phyloP scores from a whole-genome alignment of 1,140 invertebrate genomes.

The Adoxophyes honmai region DNA sequence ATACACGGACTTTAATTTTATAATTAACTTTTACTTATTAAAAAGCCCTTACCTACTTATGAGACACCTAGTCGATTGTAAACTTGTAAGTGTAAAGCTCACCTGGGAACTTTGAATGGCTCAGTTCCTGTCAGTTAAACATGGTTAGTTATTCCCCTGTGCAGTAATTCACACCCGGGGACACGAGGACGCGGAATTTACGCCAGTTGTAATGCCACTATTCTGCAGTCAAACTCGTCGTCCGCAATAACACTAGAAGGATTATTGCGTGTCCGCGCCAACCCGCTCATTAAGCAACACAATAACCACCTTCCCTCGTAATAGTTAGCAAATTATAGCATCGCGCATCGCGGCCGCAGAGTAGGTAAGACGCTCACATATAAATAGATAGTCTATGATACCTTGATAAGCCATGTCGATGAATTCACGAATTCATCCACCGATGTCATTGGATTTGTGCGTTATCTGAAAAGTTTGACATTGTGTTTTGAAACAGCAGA shows the following conservation, averaged over 20 bases:
- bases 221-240: not conserved
- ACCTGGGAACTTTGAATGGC: too few species aligned
- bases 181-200: too few species aligned
- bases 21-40: too few species aligned
- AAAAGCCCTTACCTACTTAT: too few species aligned
- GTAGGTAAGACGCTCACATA: too few species aligned
- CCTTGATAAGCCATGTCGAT: slow-evolving; percentile 68
- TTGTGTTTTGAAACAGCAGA: not conserved
- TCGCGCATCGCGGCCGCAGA: not conserved
- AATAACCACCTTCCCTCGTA: slow-evolving; percentile 9
- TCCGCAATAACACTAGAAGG: slow-evolving; percentile 3
- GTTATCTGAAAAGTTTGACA: slow-evolving; percentile 43
- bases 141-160: too few species aligned
- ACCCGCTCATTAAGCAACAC: not conserved
- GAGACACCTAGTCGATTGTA: too few species aligned
- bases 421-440: slow-evolving; percentile 70
- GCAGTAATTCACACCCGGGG: too few species aligned
- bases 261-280: slow-evolving; percentile 10
- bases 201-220: not conserved
- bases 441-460: slow-evolving; percentile 52
- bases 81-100: too few species aligned
- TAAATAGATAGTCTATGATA: slow-evolving; percentile 26
- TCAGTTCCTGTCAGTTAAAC: too few species aligned
- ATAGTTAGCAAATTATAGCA: slow-evolving; percentile 3
- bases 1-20: too few species aligned